These are phyloP conservation scores for Deroplatys truncata DNA, from an alignment of 2,888 invertebrate species.

Conservation along the genomic window DNA sequence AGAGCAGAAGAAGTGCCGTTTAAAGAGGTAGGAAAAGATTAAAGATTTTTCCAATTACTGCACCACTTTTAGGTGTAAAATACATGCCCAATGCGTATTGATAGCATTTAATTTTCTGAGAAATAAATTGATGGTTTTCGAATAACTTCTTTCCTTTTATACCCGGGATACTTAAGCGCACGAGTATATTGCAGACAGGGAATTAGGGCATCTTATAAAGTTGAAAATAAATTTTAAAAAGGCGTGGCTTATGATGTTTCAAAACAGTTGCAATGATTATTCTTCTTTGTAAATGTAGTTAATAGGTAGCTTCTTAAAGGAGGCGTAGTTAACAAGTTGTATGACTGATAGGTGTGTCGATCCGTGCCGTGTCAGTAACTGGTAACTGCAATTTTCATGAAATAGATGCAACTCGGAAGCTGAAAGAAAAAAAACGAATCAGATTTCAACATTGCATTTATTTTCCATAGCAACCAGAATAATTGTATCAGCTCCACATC, in stretches of 20 bases:
- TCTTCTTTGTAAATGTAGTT: background rate
- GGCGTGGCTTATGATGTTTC: background rate
- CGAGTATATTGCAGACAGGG: background rate
- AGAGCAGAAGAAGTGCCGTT: constrained; percentile 7
- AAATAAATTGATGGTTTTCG: background rate
- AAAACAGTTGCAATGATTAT: background rate
- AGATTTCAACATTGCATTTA: too few species aligned
- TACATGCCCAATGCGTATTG: too few species aligned
- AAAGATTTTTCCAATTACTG: background rate
- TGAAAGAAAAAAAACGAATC: too few species aligned
- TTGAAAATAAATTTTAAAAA: background rate
- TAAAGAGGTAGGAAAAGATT: background rate
- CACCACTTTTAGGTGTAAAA: background rate
- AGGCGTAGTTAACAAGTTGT: background rate
- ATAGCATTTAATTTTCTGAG: background rate
- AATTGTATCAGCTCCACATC: too few species aligned
- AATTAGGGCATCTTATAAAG: background rate
- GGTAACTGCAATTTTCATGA: background rate
- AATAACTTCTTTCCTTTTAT: background rate
- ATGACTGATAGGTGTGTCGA: background rate
- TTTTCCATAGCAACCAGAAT: too few species aligned
- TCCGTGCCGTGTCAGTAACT: background rate
- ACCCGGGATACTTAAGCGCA: background rate
- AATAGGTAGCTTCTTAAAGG: too few species aligned
- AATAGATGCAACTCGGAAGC: too few species aligned